These are phyloP conservation scores for Perognathus longimembris DNA, from an alignment of 2,113 vertebrate genomes.

Conservation along the genomic window DNA sequence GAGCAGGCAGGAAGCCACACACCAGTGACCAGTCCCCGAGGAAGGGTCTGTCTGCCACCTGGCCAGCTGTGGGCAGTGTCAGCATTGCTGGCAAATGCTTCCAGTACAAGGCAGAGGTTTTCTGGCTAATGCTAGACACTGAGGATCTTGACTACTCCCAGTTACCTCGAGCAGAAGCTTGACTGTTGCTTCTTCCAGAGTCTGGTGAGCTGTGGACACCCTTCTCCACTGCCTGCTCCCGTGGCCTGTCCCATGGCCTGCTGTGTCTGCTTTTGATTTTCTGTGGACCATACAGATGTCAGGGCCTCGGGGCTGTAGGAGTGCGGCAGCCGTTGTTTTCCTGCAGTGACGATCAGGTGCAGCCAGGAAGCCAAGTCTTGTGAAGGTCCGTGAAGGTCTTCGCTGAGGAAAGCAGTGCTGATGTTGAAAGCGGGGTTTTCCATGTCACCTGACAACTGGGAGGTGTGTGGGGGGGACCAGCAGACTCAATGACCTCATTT, in stretches of 20 bases:
- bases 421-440: neutral
- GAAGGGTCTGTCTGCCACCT: rapidly evolving
- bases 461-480: neutral
- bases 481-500: neutral
- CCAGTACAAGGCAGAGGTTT: constrained; percentile 54
- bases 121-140: constrained; percentile 38
- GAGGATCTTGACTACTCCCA: neutral
- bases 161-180: constrained; percentile 29
- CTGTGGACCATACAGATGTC: no score
- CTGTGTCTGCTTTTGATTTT: neutral
- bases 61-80: neutral
- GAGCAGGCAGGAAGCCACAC: neutral
- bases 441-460: no score
- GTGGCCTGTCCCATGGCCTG: no score
- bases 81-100: constrained; percentile 52
- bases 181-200: constrained; percentile 20
- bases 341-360: no score
- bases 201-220: neutral
- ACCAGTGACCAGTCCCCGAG: neutral
- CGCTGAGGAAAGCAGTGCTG: neutral
- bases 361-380: no score
- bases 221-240: rapidly evolving
- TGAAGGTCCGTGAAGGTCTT: neutral
- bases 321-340: no score
- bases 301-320: rapidly evolving